These are phyloP conservation scores for Hypomecis punctinalis DNA, from an alignment of 2,888 invertebrate genomes.

Conservation along the genomic window DNA sequence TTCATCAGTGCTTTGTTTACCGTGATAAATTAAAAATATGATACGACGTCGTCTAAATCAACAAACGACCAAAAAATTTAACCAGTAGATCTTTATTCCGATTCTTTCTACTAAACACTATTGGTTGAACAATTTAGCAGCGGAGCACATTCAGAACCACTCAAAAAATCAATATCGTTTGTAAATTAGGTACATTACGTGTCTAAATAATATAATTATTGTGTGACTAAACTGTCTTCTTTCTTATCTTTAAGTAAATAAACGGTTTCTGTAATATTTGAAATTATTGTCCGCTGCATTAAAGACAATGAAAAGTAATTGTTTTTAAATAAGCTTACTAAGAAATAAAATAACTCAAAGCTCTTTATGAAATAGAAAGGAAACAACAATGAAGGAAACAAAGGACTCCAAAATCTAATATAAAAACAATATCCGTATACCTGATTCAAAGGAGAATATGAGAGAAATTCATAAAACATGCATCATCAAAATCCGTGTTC, in stretches of 20 bases:
- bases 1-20: constrained; percentile 43
- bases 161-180: neutral
- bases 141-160: too few species aligned
- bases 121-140: too few species aligned
- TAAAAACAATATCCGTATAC: too few species aligned
- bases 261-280: neutral
- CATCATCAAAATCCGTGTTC: too few species aligned
- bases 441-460: neutral
- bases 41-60: too few species aligned
- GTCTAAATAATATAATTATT: constrained; percentile 4
- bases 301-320: neutral
- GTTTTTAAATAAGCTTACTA: constrained; percentile 4
- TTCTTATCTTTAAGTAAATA: constrained; percentile 1
- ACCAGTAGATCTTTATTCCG: too few species aligned
- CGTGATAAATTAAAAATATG: neutral
- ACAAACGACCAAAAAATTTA: too few species aligned
- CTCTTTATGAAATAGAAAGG: too few species aligned
- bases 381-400: neutral
- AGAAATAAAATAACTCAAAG: neutral
- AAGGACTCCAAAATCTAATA: neutral
- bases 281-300: neutral
- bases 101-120: too few species aligned
- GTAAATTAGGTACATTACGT: neutral
- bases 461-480: neutral
- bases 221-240: constrained; percentile 4